Evolutionary conservation across 2,113 vertebrate genomes (phyloP).

Genomic region (Clarias batrachus): DNA sequence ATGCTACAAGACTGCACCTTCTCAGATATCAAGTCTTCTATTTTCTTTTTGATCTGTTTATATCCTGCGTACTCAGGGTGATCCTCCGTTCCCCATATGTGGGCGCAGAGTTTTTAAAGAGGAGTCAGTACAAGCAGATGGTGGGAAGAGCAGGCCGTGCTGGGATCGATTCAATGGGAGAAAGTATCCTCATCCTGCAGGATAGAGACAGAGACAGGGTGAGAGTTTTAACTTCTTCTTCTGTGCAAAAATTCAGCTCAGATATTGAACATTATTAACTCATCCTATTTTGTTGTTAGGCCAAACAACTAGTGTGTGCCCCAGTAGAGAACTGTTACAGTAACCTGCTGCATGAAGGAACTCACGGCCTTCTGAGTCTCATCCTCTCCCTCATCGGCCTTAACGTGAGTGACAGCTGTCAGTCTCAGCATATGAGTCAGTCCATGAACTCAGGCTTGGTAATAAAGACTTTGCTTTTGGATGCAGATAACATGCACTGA

Average conservation of each 20-base stretch:
- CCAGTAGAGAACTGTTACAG: constrained; percentile 90
- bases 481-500: constrained; percentile 77
- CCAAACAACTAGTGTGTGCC: constrained; percentile 75
- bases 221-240: constrained; percentile 30
- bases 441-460: neutral
- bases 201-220: constrained; percentile 85
- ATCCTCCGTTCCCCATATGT: constrained; percentile 92
- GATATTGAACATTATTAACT: neutral
- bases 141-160: constrained; percentile 91
- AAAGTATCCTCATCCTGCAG: constrained; percentile 91
- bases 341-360: constrained; percentile 76
- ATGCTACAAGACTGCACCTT: neutral
- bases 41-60: neutral
- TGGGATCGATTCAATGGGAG: constrained; percentile 85
- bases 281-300: constrained; percentile 65
- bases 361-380: constrained; percentile 80
- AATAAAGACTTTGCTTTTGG: neutral
- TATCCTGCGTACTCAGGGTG: constrained; percentile 72
- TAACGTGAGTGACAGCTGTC: constrained; percentile 72
- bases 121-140: constrained; percentile 96
- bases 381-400: constrained; percentile 89
- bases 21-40: neutral
- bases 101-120: constrained; percentile 86
- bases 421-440: neutral
- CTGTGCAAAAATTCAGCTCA: neutral